Evolutionary conservation across 2,797 vertebrate genomes (phyloP).

Genomic region (Sebastes cheni): DNA sequence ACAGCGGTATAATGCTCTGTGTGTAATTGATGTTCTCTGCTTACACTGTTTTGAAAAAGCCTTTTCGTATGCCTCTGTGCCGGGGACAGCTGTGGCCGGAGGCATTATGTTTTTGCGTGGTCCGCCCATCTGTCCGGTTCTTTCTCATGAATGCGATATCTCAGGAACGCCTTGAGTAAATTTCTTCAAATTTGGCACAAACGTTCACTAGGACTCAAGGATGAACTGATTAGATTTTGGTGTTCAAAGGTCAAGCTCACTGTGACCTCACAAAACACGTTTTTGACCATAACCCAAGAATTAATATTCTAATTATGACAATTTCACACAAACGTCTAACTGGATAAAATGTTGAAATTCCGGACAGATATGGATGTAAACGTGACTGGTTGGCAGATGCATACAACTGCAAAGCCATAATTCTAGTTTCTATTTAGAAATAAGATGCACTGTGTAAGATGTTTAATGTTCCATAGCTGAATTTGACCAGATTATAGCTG

Average conservation of each 20-base stretch:
- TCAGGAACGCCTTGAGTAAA: not conserved
- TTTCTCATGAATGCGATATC: not conserved
- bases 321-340: no score
- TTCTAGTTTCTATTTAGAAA: not conserved
- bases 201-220: not conserved
- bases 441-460: not conserved
- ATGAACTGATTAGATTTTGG: not conserved
- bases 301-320: no score
- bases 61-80: not conserved
- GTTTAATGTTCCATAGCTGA: not conserved
- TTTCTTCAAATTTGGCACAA: not conserved
- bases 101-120: not conserved
- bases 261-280: no score
- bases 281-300: no score
- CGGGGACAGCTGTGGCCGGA: not conserved
- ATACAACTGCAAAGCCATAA: not conserved
- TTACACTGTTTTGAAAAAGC: not conserved
- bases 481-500: not conserved
- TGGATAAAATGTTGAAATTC: no score
- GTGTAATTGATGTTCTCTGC: constrained; percentile 12
- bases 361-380: no score
- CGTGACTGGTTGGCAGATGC: not conserved
- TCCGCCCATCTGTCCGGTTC: not conserved
- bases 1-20: not conserved
- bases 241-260: not conserved